Conservation (phyloP, 2,888 invertebrate species). For the Ectropis crepuscularia region DNA sequence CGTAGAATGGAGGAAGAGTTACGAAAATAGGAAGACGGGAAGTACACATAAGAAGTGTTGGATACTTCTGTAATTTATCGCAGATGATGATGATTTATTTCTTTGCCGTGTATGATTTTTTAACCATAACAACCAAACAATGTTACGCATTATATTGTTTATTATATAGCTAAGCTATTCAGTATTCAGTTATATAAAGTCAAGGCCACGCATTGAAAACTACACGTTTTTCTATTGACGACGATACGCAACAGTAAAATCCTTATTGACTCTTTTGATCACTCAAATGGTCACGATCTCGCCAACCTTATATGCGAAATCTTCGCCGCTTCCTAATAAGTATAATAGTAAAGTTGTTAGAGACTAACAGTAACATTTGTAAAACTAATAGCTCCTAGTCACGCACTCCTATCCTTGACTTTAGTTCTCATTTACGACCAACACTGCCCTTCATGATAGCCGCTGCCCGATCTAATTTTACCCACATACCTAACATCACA, state of each 20-base stretch:
- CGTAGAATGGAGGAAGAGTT: too few species aligned
- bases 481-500: slow-evolving; percentile 25
- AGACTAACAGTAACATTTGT: slow-evolving; percentile 48
- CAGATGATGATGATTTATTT: too few species aligned
- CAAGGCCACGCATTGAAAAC: slow-evolving; percentile 3
- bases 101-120: too few species aligned
- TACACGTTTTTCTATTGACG: background rate
- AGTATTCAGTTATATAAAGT: background rate
- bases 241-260: background rate
- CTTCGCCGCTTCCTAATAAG: slow-evolving; percentile 22
- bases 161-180: too few species aligned
- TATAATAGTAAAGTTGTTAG: slow-evolving; percentile 4
- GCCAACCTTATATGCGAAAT: slow-evolving; percentile 18
- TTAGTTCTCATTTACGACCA: slow-evolving; percentile 43
- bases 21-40: too few species aligned
- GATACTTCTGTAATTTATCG: too few species aligned
- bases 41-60: too few species aligned
- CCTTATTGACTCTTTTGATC: slow-evolving; percentile 5
- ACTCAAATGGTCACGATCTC: slow-evolving; percentile 13
- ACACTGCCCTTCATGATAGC: slow-evolving; percentile 53
- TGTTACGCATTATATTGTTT: too few species aligned
- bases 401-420: slow-evolving; percentile 60
- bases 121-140: too few species aligned
- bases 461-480: slow-evolving; percentile 49
- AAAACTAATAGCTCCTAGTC: slow-evolving; percentile 52